Conservation (phyloP, 2,113 vertebrate genomes). For the Phoxinus phoxinus region DNA sequence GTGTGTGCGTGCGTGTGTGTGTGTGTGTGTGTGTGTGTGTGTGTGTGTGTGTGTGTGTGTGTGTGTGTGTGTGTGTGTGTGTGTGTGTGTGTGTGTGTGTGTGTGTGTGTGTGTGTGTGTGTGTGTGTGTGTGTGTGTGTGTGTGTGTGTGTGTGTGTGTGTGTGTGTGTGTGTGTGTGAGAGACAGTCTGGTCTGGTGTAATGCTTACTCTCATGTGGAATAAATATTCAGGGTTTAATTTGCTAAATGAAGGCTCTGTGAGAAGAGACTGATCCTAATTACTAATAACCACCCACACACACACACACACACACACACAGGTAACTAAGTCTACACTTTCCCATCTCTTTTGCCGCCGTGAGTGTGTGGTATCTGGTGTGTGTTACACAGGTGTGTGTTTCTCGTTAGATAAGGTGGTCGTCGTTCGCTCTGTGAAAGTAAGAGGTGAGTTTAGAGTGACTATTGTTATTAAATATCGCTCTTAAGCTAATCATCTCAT, state of each 20-base stretch:
- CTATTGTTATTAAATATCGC: conserved; percentile 1
- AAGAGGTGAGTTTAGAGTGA: conserved; percentile 2
- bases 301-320: not conserved
- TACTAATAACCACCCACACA: not conserved
- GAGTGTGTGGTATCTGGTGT: not conserved
- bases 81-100: no score
- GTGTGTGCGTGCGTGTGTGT: no score
- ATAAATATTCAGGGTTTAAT: conserved; percentile 4
- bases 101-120: no score
- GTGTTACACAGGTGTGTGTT: conserved; percentile 14
- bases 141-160: no score
- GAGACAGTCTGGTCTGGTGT: not conserved
- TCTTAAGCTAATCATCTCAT: conserved; percentile 9
- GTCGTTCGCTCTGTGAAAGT: not conserved
- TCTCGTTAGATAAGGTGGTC: not conserved
- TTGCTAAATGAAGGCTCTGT: conserved; percentile 9
- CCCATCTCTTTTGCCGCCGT: not conserved
- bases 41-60: no score
- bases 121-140: no score
- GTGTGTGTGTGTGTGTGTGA: no score
- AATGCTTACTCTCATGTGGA: not conserved
- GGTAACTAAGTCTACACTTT: not conserved
- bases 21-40: no score
- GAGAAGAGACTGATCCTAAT: not conserved
- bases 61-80: no score